Evolutionary conservation across 2,797 vertebrate species (phyloP), one percentile per base, ranked within the genome.

Genomic region (Bovichtus variegatus): DNA sequence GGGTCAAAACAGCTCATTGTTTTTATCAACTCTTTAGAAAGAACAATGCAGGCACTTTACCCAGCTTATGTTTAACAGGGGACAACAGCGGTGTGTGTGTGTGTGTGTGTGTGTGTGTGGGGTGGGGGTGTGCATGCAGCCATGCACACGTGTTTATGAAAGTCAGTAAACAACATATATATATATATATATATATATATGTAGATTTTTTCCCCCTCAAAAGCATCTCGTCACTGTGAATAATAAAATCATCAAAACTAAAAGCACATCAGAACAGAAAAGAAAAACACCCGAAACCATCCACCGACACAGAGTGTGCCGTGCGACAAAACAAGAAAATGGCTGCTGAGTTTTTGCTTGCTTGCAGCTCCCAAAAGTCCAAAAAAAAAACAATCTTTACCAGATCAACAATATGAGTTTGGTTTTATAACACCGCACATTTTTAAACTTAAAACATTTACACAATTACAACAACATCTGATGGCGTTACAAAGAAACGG

Each of bases 31-130:
- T 75, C 60, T 73, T 80, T 70, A 87, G 89, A 95, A 94, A 95
- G 93, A 94, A 83, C 70, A 78, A 71, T 82, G 93, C 95, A 96
- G 96, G 96, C 95, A 97, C 96, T 96, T 97, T 72, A 86, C 91
- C 85, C 81, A 77, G 50, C 92, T 86, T 86, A 88, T 79, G 87
- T 74, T 41, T 49, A 29, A 86, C 89, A 82, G 91, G 88, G 94
- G 92, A 93, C 87, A 64, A 86, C 74, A 21, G n/a, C 31, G 7
- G 34, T 62, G 11, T n/a, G 53, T 3, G 15, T 0, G 34, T 7
- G 43, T 0, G 34, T 9, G 9, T 11, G n/a, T 11, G 47, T 12
- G 43, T 2, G 44, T 18, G n/a, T 36, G 16, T 6, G 0, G 12
- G 6, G 15, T 34, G 43, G 12, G 3, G 11, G 72, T 74, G 80